These are phyloP conservation scores for Pogonomyrmex barbatus DNA, from an alignment of 1,140 invertebrate genomes.

Conservation along the genomic window DNA sequence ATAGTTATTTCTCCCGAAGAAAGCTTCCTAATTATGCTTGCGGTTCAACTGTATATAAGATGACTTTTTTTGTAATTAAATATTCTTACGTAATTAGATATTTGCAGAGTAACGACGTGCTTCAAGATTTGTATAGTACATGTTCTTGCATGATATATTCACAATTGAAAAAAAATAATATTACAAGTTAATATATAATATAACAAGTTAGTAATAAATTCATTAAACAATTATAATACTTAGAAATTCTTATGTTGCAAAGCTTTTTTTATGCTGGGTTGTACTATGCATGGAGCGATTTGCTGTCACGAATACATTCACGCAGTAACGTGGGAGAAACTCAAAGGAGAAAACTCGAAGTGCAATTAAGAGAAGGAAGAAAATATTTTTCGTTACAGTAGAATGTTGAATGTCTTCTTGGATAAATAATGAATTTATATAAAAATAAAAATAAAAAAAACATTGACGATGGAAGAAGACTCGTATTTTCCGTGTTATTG, in stretches of 20 bases:
- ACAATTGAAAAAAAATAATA: neutral
- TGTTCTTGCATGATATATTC: conserved; percentile 11
- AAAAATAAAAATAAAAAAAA: neutral
- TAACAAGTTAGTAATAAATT: conserved; percentile 11
- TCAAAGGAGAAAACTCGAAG: conserved; percentile 60
- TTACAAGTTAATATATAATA: too few species aligned
- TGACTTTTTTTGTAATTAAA: conserved; percentile 51
- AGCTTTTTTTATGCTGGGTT: neutral
- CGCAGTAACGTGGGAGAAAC: conserved; percentile 42
- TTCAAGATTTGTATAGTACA: conserved; percentile 51
- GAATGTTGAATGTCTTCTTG: conserved; percentile 39
- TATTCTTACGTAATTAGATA: neutral
- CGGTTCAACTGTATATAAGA: conserved; percentile 57
- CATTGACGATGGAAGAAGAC: conserved; percentile 1
- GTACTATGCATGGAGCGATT: conserved; percentile 19
- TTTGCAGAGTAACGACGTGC: conserved; percentile 52
- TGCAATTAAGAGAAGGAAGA: conserved; percentile 68
- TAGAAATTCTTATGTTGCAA: neutral
- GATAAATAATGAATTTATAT: conserved; percentile 56
- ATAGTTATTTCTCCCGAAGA: conserved; percentile 52
- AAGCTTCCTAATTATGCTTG: conserved; percentile 57
- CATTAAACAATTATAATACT: neutral
- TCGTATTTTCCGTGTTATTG: conserved; percentile 51
- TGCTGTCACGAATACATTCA: neutral
- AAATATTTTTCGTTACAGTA: conserved; percentile 73